Conservation (phyloP, 2,113 vertebrate genomes). For the Todiramphus saurophagus region DNA sequence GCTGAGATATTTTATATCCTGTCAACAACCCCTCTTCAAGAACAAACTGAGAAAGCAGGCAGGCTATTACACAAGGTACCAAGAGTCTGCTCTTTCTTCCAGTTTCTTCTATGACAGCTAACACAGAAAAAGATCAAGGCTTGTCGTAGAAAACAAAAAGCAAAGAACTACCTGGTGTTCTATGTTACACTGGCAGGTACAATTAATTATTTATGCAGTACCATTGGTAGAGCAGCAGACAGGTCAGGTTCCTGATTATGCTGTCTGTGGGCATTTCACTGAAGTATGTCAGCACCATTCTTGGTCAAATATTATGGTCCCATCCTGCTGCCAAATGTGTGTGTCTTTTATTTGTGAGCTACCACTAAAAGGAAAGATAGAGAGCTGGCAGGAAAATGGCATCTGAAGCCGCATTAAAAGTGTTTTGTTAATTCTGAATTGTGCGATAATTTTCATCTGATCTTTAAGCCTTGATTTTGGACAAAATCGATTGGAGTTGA, state of each 20-base stretch:
- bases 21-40: constrained; percentile 20
- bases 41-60: constrained; percentile 15
- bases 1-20: constrained; percentile 7
- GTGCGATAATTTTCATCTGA: background rate
- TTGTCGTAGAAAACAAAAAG: constrained; percentile 24
- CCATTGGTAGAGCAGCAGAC: constrained; percentile 19
- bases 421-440: background rate
- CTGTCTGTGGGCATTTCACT: constrained; percentile 50
- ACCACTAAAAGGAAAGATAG: background rate
- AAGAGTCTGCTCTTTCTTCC: constrained; percentile 29
- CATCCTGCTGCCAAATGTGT: background rate
- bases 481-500: background rate
- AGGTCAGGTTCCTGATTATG: constrained; percentile 52
- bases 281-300: constrained; percentile 11
- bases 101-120: constrained; percentile 11
- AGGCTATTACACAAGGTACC: background rate
- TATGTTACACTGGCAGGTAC: constrained; percentile 18
- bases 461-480: background rate
- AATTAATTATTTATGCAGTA: constrained; percentile 49
- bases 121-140: constrained; percentile 48
- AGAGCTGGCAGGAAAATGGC: background rate
- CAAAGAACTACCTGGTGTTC: constrained; percentile 10
- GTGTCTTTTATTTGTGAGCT: constrained; percentile 15
- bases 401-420: background rate
- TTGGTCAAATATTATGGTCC: constrained; percentile 9